Evolutionary conservation across 2,888 invertebrate genomes (phyloP).

Genomic region (Ophioninae sp.): DNA sequence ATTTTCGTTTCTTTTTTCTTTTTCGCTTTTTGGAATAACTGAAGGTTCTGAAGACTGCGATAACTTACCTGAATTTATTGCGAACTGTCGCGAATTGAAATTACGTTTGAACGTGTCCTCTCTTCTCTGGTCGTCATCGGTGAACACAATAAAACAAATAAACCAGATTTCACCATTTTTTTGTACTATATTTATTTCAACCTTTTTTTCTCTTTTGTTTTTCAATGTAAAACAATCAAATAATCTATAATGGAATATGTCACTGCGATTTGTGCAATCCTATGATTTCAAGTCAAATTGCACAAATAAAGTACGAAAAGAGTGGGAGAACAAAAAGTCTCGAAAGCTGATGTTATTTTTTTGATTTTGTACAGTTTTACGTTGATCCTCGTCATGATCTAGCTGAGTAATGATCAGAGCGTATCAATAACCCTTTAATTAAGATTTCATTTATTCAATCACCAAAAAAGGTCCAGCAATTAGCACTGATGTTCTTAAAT

Average conservation of each 20-base stretch:
- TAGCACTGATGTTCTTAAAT: conserved; percentile 69
- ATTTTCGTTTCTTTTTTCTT: neutral
- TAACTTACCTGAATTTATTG: conserved; percentile 70
- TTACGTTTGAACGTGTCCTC: neutral
- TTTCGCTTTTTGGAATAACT: conserved; percentile 15
- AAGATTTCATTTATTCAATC: neutral
- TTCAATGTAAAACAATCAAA: neutral
- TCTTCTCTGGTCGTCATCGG: neutral
- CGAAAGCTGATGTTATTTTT: neutral
- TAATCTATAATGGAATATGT: neutral
- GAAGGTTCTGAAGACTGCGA: conserved; percentile 70
- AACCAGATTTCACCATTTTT: neutral
- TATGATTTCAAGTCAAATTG: neutral
- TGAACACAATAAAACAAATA: neutral
- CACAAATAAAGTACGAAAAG: neutral
- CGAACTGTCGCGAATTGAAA: conserved; percentile 62
- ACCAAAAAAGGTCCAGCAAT: conserved; percentile 66
- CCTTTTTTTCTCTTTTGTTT: neutral
- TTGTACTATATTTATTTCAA: neutral
- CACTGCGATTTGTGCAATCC: neutral
- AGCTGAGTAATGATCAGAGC: too few relatives aligned
- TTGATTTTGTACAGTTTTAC: too few relatives aligned
- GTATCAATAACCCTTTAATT: too few relatives aligned
- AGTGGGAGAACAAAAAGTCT: neutral
- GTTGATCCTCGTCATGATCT: too few relatives aligned